Conservation (phyloP, 2,797 vertebrate species). For the Helicolenus hilgendorfi region DNA sequence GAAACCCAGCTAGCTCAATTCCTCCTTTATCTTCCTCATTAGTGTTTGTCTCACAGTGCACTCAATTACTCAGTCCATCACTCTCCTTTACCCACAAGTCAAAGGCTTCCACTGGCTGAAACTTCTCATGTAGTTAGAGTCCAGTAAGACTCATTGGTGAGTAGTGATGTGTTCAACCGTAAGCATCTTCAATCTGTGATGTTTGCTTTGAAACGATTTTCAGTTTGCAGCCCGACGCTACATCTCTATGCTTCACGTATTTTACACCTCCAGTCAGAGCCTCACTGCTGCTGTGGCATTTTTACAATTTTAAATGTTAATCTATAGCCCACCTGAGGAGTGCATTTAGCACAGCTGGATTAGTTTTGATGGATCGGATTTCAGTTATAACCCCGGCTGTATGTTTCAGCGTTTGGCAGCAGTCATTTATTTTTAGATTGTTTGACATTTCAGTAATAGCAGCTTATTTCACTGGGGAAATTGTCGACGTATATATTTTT, state of each 20-base stretch:
- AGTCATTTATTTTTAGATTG: constrained; percentile 40
- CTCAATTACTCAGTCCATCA: constrained; percentile 76
- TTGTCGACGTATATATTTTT: background rate
- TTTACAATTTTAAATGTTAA: constrained; percentile 54
- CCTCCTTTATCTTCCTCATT: constrained; percentile 81
- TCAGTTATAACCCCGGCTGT: constrained; percentile 29
- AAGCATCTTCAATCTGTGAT: background rate
- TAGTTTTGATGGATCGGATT: constrained; percentile 56
- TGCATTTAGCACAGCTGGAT: constrained; percentile 40
- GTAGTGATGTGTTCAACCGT: background rate
- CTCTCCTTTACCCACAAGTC: constrained; percentile 57
- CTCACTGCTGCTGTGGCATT: background rate
- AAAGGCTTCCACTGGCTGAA: constrained; percentile 45
- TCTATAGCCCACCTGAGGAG: constrained; percentile 30
- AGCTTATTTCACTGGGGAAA: background rate
- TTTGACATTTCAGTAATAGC: constrained; percentile 34
- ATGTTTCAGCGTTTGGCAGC: constrained; percentile 21
- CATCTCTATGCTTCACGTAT: constrained; percentile 1
- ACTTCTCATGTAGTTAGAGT: constrained; percentile 27
- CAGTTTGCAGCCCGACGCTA: background rate
- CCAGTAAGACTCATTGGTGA: constrained; percentile 32
- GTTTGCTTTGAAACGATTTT: background rate
- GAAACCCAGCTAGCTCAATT: constrained; percentile 65
- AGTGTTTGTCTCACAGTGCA: constrained; percentile 70
- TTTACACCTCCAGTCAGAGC: background rate